Evolutionary conservation across 2,888 invertebrate genomes (phyloP), one percentile per base, ranked within the genome.

Genomic region (Hoplodrina blanda): DNA sequence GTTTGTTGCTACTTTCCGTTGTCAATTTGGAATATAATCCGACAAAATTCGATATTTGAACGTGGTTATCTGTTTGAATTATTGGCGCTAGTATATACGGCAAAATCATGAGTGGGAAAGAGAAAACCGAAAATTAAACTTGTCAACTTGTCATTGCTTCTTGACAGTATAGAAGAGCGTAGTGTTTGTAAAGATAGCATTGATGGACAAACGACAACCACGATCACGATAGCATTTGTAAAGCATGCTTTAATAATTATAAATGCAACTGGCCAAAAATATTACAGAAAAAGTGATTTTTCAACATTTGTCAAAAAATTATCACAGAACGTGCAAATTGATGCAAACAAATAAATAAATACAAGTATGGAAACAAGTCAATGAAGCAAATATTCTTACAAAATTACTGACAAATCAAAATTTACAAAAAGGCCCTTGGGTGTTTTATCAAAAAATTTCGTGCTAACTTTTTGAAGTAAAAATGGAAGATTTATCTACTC

Each of bases 1-100:
- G 84, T 88, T 88, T 87, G 84, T 81, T 81, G 80, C 80, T 84
- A 78, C 74, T 81, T 78, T 76, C 67, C 76, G 78, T 83, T 86
- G 86, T 82, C 85, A 83, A 76, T 63, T 68, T 61, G 53, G 49
- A 64, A 54, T 71, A 49, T 17, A 60, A 52, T 0, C 5, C 64
- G 20, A 46, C 25, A 0, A 52, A 76, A 46, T 53, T 37, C 0
- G 1, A 44, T 25, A 13, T 8, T 19, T 3, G 0, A 0, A 8
- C 0, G 46, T 17, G 11, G 15, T n/a, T 44, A 19, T 17, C 4
- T 17, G 8, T 37, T 71, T 10, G 3, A 19, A 19, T 19, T 4
- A 3, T 8, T 63, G 25, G 67, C 69, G 66, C 69, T 72, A 69
- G 64, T 66, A 13, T 64, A 2, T 19, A 49, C 0, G 30, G 17